These are phyloP conservation scores for Latheticus oryzae DNA, from an alignment of 2,888 invertebrate genomes.

Conservation along the genomic window DNA sequence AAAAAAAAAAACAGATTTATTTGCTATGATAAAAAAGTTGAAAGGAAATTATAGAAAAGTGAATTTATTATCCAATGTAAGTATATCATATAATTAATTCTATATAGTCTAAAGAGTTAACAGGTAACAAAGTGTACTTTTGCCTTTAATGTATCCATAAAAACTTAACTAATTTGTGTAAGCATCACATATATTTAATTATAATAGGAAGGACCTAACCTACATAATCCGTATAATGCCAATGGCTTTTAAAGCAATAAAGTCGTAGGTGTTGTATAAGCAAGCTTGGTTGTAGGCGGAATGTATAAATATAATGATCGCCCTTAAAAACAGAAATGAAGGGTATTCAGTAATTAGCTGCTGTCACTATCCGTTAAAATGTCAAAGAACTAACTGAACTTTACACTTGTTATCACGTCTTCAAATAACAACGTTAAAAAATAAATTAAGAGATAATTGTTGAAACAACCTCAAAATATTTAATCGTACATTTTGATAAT, in stretches of 20 bases:
- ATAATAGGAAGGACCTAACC: background rate
- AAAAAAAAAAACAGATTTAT: no score
- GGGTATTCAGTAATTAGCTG: background rate
- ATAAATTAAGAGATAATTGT: no score
- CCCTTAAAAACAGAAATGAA: constrained; percentile 2
- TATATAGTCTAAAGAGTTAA: no score
- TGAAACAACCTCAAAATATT: no score
- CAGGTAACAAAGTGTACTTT: no score
- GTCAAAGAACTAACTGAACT: constrained; percentile 18
- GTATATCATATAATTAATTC: no score
- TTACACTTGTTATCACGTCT: constrained; percentile 1
- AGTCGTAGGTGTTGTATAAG: constrained; percentile 7
- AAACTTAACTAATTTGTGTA: no score
- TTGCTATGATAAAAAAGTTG: no score
- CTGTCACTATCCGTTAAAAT: constrained; percentile 6
- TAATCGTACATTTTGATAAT: no score
- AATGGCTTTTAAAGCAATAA: background rate
- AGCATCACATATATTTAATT: constrained; percentile 1
- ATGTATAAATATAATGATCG: constrained; percentile 13
- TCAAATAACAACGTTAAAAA: constrained; percentile 9
- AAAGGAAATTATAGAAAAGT: no score
- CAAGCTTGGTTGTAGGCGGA: constrained; percentile 2
- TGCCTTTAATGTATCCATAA: no score
- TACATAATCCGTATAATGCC: background rate
- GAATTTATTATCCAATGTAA: no score